A percentile compares a stretch with the other conserved stretches of the same genome.
Conservation (phyloP, 1,140 invertebrate genomes). For the Meloidogyne chitwoodi region DNA sequence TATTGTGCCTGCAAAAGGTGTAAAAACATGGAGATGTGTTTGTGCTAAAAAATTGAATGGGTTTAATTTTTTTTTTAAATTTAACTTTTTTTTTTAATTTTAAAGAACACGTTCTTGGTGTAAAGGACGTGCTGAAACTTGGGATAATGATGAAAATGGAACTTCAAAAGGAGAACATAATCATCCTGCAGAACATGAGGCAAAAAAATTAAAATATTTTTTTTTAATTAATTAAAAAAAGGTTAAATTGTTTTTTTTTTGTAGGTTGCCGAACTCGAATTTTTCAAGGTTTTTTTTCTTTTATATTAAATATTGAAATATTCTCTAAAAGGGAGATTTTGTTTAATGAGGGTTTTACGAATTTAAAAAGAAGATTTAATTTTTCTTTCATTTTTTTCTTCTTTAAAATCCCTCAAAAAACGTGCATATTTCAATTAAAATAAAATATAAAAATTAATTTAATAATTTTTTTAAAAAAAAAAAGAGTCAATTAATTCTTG, state of each 20-base stretch:
- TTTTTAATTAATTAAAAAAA: not conserved
- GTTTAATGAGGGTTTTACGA: no score
- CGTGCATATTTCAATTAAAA: no score
- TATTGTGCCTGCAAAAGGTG: constrained; percentile 44
- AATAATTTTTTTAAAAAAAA: not conserved
- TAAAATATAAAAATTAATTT: not conserved
- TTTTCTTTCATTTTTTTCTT: no score
- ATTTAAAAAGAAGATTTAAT: no score
- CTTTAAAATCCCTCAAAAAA: no score
- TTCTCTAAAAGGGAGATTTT: no score
- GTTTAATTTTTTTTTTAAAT: constrained; percentile 1
- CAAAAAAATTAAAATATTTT: no score
- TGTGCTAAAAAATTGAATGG: constrained; percentile 50
- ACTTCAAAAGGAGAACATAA: constrained; percentile 49
- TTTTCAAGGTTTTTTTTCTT: constrained; percentile 34
- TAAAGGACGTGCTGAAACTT: constrained; percentile 47
- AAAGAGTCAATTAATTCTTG: constrained; percentile 50
- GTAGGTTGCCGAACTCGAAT: constrained; percentile 41
- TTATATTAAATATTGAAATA: no score
- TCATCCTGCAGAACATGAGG: constrained; percentile 44
- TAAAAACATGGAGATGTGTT: constrained; percentile 52
- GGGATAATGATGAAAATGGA: constrained; percentile 44
- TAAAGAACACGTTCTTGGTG: not conserved
- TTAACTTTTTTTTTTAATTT: not conserved
- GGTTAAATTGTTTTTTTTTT: not conserved